These are phyloP conservation scores for Denticeps clupeoides DNA, from an alignment of 2,797 vertebrate species.

Conservation along the genomic window DNA sequence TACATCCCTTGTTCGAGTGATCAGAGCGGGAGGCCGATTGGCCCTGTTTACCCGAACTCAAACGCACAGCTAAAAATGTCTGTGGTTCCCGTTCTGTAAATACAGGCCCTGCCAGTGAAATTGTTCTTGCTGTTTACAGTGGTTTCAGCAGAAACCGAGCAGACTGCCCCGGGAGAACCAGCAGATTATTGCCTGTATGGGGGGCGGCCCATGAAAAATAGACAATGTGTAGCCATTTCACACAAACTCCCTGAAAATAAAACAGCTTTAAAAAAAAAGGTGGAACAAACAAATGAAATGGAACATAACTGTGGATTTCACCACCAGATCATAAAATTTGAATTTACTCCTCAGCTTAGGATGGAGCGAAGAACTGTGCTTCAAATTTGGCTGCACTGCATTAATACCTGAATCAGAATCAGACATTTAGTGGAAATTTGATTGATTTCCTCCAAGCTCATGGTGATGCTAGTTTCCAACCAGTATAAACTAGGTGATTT, in stretches of 20 bases:
- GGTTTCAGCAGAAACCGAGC: slow-evolving; percentile 50
- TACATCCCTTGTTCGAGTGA: slow-evolving; percentile 43
- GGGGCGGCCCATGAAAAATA: slow-evolving; percentile 49
- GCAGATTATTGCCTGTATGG: slow-evolving; percentile 37
- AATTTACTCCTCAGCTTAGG: too few relatives aligned
- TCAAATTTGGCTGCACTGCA: too few relatives aligned
- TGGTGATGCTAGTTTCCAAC: too few relatives aligned
- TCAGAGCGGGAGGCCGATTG: slow-evolving; percentile 47
- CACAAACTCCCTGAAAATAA: slow-evolving; percentile 45
- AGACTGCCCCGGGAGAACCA: slow-evolving; percentile 44
- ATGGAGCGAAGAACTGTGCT: too few relatives aligned
- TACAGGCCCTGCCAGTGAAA: slow-evolving; percentile 58
- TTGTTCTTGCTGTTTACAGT: slow-evolving; percentile 63
- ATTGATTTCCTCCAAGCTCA: too few relatives aligned
- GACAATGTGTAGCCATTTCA: slow-evolving; percentile 47
- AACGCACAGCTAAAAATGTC: slow-evolving; percentile 58
- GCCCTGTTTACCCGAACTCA: slow-evolving; percentile 49
- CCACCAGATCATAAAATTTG: too few relatives aligned
- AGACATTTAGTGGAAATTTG: too few relatives aligned
- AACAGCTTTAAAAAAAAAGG: slow-evolving; percentile 6
- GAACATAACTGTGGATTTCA: too few relatives aligned
- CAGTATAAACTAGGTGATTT: too few relatives aligned
- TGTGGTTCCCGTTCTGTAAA: slow-evolving; percentile 62
- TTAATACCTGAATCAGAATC: too few relatives aligned
- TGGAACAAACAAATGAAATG: too few relatives aligned